These are phyloP conservation scores for Phortica variegata DNA, from an alignment of 1,140 invertebrate species.

Conservation along the genomic window DNA sequence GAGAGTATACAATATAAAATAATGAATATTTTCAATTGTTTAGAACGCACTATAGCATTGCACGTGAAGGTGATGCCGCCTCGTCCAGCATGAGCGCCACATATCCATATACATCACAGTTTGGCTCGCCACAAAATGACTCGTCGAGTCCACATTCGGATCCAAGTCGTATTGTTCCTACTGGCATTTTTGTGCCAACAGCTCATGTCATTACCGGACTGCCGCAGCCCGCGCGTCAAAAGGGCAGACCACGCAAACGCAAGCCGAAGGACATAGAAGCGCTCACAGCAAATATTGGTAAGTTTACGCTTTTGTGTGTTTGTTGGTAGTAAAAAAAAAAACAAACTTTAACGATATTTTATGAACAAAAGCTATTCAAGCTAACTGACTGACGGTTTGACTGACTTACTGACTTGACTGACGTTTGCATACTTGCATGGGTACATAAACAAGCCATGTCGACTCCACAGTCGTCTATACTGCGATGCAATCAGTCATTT, in stretches of 20 bases:
- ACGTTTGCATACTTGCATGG: too few species aligned
- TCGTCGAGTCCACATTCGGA: constrained; percentile 55
- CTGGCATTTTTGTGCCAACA: constrained; percentile 51
- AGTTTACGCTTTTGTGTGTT: constrained; percentile 58
- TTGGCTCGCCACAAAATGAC: constrained; percentile 53
- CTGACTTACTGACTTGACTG: too few species aligned
- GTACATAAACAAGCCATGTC: too few species aligned
- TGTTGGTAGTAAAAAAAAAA: too few species aligned
- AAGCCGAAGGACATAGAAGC: constrained; percentile 85
- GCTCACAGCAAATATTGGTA: constrained; percentile 81
- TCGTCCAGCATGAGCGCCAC: constrained; percentile 68
- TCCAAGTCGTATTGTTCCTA: constrained; percentile 55
- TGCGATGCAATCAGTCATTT: too few species aligned
- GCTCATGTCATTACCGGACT: constrained; percentile 57
- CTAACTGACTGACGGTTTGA: too few species aligned
- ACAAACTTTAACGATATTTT: too few species aligned
- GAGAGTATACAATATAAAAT: too few species aligned
- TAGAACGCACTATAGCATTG: constrained; percentile 79
- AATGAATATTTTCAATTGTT: constrained; percentile 1
- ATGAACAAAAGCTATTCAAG: too few species aligned
- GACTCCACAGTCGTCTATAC: too few species aligned
- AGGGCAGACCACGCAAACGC: constrained; percentile 87
- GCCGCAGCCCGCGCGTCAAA: constrained; percentile 73
- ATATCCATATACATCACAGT: constrained; percentile 59
- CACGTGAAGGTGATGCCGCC: constrained; percentile 63